Conservation (phyloP, 2,113 vertebrate species). For the Mohoua ochrocephala region DNA sequence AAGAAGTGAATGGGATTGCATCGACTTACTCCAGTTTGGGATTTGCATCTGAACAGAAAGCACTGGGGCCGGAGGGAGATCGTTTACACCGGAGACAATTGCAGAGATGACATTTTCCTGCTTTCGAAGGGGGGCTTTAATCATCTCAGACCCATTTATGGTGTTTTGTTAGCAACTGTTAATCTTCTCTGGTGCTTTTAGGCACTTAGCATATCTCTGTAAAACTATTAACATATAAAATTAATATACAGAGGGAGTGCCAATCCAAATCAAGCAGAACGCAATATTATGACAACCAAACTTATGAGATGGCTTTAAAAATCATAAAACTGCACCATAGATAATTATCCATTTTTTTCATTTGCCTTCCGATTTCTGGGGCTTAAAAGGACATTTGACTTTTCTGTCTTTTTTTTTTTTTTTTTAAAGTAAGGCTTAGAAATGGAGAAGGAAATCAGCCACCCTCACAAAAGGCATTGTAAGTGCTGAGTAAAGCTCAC, state of each 20-base stretch:
- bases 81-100: background rate
- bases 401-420: background rate
- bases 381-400: background rate
- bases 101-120: slow-evolving; percentile 39
- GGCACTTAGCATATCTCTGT: background rate
- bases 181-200: slow-evolving; percentile 13
- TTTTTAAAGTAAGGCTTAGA: background rate
- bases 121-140: background rate
- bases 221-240: slow-evolving; percentile 44
- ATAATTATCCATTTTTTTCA: background rate
- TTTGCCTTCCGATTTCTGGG: background rate
- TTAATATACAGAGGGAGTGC: background rate
- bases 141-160: background rate
- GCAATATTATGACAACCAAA: background rate
- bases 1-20: background rate
- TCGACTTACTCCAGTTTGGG: background rate
- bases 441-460: background rate
- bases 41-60: background rate
- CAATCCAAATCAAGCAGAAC: background rate
- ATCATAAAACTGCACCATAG: background rate
- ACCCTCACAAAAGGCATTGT: background rate
- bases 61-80: background rate
- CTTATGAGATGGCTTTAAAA: background rate
- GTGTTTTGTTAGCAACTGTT: background rate
- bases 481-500: background rate